These are phyloP conservation scores for Mormyrops boulengeri DNA, from an alignment of 2,797 vertebrate species.

Conservation along the genomic window DNA sequence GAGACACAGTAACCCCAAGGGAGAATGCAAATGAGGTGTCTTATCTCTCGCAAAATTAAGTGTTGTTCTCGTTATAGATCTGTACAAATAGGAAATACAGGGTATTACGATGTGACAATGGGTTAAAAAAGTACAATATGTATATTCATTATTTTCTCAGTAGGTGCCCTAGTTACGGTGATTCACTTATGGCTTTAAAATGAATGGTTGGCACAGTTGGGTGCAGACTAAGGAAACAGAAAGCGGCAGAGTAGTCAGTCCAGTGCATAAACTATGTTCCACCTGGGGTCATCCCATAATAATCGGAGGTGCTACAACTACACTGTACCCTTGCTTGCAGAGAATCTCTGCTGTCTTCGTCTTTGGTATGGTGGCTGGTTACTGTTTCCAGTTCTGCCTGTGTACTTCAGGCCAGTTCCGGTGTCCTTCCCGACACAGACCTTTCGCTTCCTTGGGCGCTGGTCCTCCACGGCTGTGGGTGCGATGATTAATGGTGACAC, in stretches of 20 bases:
- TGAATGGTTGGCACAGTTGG: not conserved
- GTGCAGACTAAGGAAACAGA: not conserved
- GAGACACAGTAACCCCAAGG: not conserved
- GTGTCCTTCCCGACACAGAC: not conserved
- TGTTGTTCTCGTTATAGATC: not conserved
- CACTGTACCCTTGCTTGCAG: not conserved
- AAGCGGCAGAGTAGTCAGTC: not conserved
- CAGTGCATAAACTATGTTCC: not conserved
- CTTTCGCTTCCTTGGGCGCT: not conserved
- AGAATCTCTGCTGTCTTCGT: not conserved
- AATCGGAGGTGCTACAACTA: not conserved
- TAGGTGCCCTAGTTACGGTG: not conserved
- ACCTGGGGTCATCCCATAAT: not conserved
- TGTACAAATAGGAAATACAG: not conserved
- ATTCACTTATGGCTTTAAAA: not conserved
- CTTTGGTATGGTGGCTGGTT: not conserved
- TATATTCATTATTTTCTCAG: not conserved
- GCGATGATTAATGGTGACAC: constrained; percentile 2
- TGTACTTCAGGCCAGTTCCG: not conserved
- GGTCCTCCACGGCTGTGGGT: not conserved
- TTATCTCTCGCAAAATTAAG: not conserved
- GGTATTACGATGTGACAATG: not conserved
- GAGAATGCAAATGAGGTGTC: not conserved
- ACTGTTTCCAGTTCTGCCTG: not conserved
- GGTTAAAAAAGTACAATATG: not conserved